Conservation (phyloP, 2,888 invertebrate genomes). For the Oscheius sp. region DNA sequence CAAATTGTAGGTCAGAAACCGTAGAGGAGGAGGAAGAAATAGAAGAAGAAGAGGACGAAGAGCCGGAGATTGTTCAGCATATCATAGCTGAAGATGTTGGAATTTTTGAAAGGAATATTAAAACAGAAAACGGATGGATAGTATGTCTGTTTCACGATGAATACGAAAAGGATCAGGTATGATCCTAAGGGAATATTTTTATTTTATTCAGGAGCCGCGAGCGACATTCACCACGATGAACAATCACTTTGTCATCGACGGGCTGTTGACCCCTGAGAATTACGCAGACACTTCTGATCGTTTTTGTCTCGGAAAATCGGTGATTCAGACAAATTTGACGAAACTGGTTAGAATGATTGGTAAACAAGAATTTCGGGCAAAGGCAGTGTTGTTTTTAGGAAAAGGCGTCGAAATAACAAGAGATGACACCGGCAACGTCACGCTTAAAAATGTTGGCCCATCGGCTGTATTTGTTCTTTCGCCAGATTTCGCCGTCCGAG, state of each 20-base stretch:
- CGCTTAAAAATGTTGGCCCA: neutral
- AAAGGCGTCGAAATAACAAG: neutral
- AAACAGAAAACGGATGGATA: neutral
- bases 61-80: no score
- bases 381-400: conserved; percentile 1
- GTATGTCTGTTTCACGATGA: neutral
- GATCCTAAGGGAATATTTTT: neutral
- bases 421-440: conserved; percentile 6
- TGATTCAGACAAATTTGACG: conserved; percentile 7
- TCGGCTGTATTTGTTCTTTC: conserved; percentile 7
- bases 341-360: conserved; percentile 1
- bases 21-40: no score
- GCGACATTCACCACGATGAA: neutral
- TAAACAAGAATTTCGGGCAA: neutral
- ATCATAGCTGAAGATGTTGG: no score
- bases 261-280: neutral
- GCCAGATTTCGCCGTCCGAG: neutral
- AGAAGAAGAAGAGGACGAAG: no score
- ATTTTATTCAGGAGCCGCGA: neutral
- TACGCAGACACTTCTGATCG: neutral
- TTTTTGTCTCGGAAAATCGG: conserved; percentile 5
- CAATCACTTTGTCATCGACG: neutral
- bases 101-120: no score
- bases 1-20: no score
- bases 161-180: neutral